These are phyloP conservation scores for Zaprionus nigranus DNA, from an alignment of 1,140 invertebrate species.

Conservation along the genomic window DNA sequence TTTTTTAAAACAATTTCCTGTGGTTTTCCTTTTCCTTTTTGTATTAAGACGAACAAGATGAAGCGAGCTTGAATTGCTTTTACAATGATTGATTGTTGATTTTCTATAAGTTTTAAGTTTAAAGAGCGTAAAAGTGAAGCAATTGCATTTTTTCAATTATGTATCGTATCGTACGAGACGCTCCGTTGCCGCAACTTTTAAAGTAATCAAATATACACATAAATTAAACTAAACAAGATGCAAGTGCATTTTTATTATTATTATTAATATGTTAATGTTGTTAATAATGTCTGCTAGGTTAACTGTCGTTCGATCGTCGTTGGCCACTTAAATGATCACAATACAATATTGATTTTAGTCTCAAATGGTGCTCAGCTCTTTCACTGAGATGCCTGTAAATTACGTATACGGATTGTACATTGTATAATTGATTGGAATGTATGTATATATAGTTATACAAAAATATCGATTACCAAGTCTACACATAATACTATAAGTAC, in stretches of 20 bases:
- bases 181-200: slow-evolving; percentile 79
- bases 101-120: slow-evolving; percentile 80
- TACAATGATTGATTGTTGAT: slow-evolving; percentile 72
- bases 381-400: slow-evolving; percentile 17
- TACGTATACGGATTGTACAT: slow-evolving; percentile 45
- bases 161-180: slow-evolving; percentile 69
- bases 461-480: slow-evolving; percentile 56
- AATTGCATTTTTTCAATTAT: slow-evolving; percentile 82
- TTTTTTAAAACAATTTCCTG: slow-evolving; percentile 8
- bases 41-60: slow-evolving; percentile 62
- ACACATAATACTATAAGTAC: slow-evolving; percentile 84
- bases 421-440: slow-evolving; percentile 68
- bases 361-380: slow-evolving; percentile 17
- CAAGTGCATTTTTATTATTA: slow-evolving; percentile 51
- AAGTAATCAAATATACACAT: slow-evolving; percentile 77
- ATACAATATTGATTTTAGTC: slow-evolving; percentile 62
- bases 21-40: slow-evolving; percentile 44
- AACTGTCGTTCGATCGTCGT: slow-evolving; percentile 55
- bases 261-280: slow-evolving; percentile 18
- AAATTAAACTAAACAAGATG: slow-evolving; percentile 58
- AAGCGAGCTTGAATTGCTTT: slow-evolving; percentile 64
- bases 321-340: slow-evolving; percentile 77
- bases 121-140: slow-evolving; percentile 71
- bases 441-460: slow-evolving; percentile 28
- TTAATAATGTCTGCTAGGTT: slow-evolving; percentile 19